Evolutionary conservation across 2,797 vertebrate genomes (phyloP), one percentile per base, ranked within the genome.

Genomic region (Pelochelys cantorii): DNA sequence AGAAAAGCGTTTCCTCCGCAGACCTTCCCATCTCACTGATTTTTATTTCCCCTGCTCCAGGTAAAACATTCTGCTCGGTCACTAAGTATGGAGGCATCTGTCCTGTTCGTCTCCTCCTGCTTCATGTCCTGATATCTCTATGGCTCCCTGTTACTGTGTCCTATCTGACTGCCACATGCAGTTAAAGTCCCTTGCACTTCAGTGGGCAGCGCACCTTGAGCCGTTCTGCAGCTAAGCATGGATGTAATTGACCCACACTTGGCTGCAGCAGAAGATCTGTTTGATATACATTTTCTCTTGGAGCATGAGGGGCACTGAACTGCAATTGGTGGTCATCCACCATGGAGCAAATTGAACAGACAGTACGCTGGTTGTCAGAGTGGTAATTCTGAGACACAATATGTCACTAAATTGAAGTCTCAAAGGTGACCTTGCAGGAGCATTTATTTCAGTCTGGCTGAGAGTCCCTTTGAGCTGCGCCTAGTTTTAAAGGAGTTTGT

Each of bases 201-300:
- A 4, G 31, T 23, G 27, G 2, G 17, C 0, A 0, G 1, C 1
- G 71, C 56, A 0, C 1, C 0, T 3, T 2, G 81, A 57, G 86
- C 84, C 29, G 56, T 7, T 31, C 5, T 55, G 14, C 17, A 68
- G 54, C 42, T 37, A 0, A 9, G 90, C 71, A 54, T 77, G 52
- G 88, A 29, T 2, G 25, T 0, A 4, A 54, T 6, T 0, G 0
- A 23, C 34, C 75, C 60, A 56, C 90, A 75, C 2, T 0, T 53
- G 54, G 93, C 86, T 74, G 85, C 83, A 27, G 18, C 0, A 0
- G 60, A 83, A 18, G 80, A 5, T 17, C 74, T 17, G 11, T 79
- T 17, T 56, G 27, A 1, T 68, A 77, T 54, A 53, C 15, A 0
- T 11, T 57, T 77, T 80, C 27, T 52, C 56, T 80, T 10, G 90